Base-by-base conservation (phyloP, 2,797 vertebrate genomes). In the Poeciliopsis infans region DNA sequence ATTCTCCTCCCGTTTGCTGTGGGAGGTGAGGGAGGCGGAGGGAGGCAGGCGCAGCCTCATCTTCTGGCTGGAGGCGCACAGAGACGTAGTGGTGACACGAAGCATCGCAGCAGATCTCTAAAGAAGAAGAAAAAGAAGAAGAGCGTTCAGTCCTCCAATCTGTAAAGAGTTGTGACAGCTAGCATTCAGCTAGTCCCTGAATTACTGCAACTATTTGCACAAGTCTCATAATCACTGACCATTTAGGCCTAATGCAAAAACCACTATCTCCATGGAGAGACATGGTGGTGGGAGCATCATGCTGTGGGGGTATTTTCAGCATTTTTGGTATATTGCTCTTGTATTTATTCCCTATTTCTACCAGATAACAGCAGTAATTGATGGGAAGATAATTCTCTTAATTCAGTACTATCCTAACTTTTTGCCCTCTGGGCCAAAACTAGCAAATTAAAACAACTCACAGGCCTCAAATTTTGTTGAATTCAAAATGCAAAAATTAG, bases 1-100 rank as follows among this genome's bases (percentile, higher is more conserved):
- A 82, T 98, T 98, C 89, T 98, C 97, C 33, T 28, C 72, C 47
- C 83, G 82, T 73, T 79, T 91, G 28, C 4, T 75, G 23, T 79
- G 78, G 7, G 83, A 77, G 53, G 81, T 31, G 0, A 71, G 68
- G 8, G 78, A 81, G 31, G 78, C 83, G 1, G 79, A 72, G 13
- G 77, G 71, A 4, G 82, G 74, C 11, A 79, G 73, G 49, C 89
- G 57, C 39, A 92, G 75, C 77, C 81, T 90, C 79, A 88, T 80
- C 81, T 86, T 90, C 70, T 86, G 89, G 72, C 88, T 88, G 83
- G 68, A 90, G 43, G 75, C 25, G 83, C 85, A 91, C 68, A 93
- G 33, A 49, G 90, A 89, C 8, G 88, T 78, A 1, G 91, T 74
- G 77, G 90, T 87, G 85, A 91, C 83, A 0, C 91, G 91, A 20